Evolutionary conservation across 2,888 invertebrate genomes (phyloP), one percentile per base, ranked within the genome.

Genomic region (Pilophorus perplexus): DNA sequence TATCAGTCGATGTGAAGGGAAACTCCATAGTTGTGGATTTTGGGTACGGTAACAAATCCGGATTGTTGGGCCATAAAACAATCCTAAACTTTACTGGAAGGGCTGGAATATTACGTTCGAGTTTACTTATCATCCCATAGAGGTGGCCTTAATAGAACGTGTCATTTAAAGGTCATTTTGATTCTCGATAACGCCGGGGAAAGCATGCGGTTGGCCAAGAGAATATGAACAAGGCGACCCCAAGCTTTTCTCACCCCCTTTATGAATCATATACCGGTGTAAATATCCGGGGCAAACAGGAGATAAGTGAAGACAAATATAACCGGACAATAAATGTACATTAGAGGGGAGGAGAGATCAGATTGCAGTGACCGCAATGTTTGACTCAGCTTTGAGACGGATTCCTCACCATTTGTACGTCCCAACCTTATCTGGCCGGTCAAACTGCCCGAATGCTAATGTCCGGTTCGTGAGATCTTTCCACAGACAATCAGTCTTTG

Each of bases 271-370:
- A 57, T 57, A 42, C 50, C 66, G 28, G 55, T 18, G 28, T 48
- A 66, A 66, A 66, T 57, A 66, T 66, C 66, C 66, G 55, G 54
- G 46, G 57, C 66, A 66, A 66, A 66, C 66, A 66, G 28, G 23
- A 68, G 70, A 70, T 70, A 69, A 70, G 69, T 69, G 67, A 70
- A 68, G 70, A 70, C 68, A 68, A 70, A 70, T 70, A 70, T 67
- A 69, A 67, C 67, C 50, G 67, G 66, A 67, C 68, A 69, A 69
- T 70, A 70, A 70, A 70, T 70, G 69, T 70, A 64, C 69, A 70
- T 70, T 68, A 70, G 67, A 27, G 67, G 64, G 60, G n/a, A 60
- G 44, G 59, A 18, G 38, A 23, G 59, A 59, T 60, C 42, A 60
- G 62, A 46, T 65, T 55, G 54, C 65, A 60, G 14, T 60, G 60